These are phyloP conservation scores for Hypolimnas misippus DNA, from an alignment of 2,888 invertebrate genomes.

Conservation along the genomic window DNA sequence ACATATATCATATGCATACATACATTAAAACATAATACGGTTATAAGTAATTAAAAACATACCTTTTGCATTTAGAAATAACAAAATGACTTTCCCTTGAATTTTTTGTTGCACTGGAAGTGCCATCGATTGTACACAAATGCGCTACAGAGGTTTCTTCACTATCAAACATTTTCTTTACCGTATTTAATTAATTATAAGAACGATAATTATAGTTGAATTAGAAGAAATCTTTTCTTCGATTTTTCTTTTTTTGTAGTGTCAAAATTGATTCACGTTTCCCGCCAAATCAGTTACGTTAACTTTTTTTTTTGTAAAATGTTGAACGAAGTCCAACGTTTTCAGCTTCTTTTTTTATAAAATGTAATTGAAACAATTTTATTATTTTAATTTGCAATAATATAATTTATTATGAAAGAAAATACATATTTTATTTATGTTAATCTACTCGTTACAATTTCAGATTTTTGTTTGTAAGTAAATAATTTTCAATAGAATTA, in stretches of 20 bases:
- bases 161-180: slow-evolving; percentile 34
- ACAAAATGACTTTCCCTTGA: slow-evolving; percentile 48
- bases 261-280: not conserved
- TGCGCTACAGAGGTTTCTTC: slow-evolving; percentile 9
- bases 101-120: slow-evolving; percentile 11
- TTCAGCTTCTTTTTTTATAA: not conserved
- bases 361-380: not conserved
- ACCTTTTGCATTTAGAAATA: slow-evolving; percentile 66
- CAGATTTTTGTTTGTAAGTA: too few species aligned
- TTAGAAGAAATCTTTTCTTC: too few species aligned
- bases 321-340: too few species aligned
- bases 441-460: too few species aligned
- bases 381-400: not conserved
- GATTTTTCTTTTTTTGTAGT: not conserved
- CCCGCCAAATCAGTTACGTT: not conserved
- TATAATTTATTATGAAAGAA: not conserved
- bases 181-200: not conserved
- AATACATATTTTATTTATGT: not conserved
- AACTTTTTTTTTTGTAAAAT: not conserved
- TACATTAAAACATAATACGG: too few species aligned
- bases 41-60: too few species aligned
- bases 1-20: too few species aligned
- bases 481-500: too few species aligned
- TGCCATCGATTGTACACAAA: slow-evolving; percentile 13
- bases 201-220: not conserved